phyloP scores from a whole-genome alignment of 2,888 invertebrate genomes.

The Pterostichus madidus region DNA sequence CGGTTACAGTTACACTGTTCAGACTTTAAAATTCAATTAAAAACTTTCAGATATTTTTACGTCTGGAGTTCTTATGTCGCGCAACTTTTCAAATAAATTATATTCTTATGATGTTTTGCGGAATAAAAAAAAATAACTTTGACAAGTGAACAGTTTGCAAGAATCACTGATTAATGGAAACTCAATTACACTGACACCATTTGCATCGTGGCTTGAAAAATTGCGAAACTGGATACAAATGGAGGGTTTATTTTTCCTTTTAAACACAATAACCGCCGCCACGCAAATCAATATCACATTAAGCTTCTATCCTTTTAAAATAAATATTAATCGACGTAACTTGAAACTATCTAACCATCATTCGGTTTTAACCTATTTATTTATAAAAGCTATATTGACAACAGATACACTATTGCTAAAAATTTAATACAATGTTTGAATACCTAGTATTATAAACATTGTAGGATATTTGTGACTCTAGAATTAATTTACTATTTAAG shows the following conservation, averaged over 20 bases:
- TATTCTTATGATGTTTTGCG: conserved; percentile 56
- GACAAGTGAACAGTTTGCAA: conserved; percentile 53
- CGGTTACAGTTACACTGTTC: conserved; percentile 39
- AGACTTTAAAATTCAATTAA: conserved; percentile 65
- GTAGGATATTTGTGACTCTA: no score
- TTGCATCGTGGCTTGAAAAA: conserved; percentile 42
- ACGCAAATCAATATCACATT: conserved; percentile 47
- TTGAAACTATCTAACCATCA: not conserved
- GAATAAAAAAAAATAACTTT: conserved; percentile 41
- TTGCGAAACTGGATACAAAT: conserved; percentile 41
- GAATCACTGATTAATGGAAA: conserved; percentile 51
- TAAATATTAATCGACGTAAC: conserved; percentile 30
- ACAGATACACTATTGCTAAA: no score
- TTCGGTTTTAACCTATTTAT: conserved; percentile 15
- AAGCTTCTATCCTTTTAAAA: conserved; percentile 32
- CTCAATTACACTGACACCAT: conserved; percentile 40
- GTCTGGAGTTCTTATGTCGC: conserved; percentile 44
- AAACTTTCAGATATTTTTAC: conserved; percentile 63
- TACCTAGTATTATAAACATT: no score
- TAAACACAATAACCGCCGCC: conserved; percentile 24
- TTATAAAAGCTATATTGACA: not conserved
- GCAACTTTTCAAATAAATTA: conserved; percentile 65
- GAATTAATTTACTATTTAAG: no score
- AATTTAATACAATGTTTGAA: no score
- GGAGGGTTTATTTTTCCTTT: conserved; percentile 43